Percentiles rank a stretch among this genome's conserved stretches.
Evolutionary conservation across 2,797 vertebrate genomes (phyloP).

Genomic region (Clarias pachynema): DNA sequence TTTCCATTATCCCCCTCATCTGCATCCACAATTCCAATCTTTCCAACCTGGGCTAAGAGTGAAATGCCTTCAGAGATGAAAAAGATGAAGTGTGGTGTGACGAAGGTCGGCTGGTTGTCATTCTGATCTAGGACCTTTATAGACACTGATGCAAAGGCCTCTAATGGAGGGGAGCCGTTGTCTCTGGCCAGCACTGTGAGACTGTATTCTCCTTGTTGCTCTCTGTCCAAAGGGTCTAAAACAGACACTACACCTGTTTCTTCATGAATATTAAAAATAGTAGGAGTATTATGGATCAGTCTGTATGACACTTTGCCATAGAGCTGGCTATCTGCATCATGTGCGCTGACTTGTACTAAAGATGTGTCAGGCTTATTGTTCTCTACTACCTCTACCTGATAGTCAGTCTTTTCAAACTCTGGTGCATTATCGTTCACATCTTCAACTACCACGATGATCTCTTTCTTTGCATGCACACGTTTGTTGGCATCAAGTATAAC

Average conservation of each 20-base stretch:
- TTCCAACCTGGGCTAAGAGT: slow-evolving; percentile 67
- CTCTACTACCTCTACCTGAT: slow-evolving; percentile 73
- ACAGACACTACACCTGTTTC: slow-evolving; percentile 70
- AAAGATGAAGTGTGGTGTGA: slow-evolving; percentile 75
- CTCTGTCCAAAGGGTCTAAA: slow-evolving; percentile 72
- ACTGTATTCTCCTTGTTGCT: slow-evolving; percentile 65
- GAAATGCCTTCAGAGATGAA: slow-evolving; percentile 76
- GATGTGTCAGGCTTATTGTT: slow-evolving; percentile 71
- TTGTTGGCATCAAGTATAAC: slow-evolving; percentile 56
- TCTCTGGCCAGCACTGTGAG: slow-evolving; percentile 74
- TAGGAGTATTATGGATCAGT: slow-evolving; percentile 60
- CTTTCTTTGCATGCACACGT: slow-evolving; percentile 34
- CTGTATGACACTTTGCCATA: slow-evolving; percentile 73
- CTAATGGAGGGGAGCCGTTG: slow-evolving; percentile 70
- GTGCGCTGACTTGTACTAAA: slow-evolving; percentile 70
- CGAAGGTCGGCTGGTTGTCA: slow-evolving; percentile 77
- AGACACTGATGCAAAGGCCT: slow-evolving; percentile 63
- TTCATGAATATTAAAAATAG: slow-evolving; percentile 70
- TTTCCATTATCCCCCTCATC: slow-evolving; percentile 75
- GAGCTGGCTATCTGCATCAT: slow-evolving; percentile 72
- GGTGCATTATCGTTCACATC: slow-evolving; percentile 81
- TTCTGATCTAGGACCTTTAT: slow-evolving; percentile 77
- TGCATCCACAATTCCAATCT: slow-evolving; percentile 70
- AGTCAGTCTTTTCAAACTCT: slow-evolving; percentile 65
- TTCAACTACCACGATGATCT: slow-evolving; percentile 70